Evolutionary conservation across 2,888 invertebrate species (phyloP), one percentile per base, ranked within the genome.

Genomic region (Phasia obesa): DNA sequence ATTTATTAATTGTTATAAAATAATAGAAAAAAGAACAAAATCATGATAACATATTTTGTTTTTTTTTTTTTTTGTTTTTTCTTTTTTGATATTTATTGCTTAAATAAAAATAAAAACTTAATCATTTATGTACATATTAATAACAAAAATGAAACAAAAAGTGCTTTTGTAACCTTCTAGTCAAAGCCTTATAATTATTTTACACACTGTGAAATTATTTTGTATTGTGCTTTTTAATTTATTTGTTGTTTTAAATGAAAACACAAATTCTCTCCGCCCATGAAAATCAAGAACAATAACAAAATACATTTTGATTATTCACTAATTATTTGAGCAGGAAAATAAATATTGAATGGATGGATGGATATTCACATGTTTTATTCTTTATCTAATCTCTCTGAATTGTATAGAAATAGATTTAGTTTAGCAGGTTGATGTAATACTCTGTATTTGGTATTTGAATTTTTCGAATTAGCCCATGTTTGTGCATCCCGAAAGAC

Each of bases 1-100:
- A 60, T 67, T 67, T 53, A 67, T 67, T 59, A 79, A 67, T 73
- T 73, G 73, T 73, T 73, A 79, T 62, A 21, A 64, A 64, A 35
- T 9, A 15, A 13, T 13, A 35, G 0, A 31, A 55, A 35, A 44
- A 47, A 11, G 23, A n/a, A 47, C 5, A 75, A 17, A n/a, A 49
- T 62, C 13, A 38, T 19, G 55, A 47, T 55, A 49, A 57, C 17
- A 67, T 21, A 0, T 21, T 21, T 21, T 31, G 27, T n/a, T n/a
- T n/a, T n/a, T n/a, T n/a, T n/a, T n/a, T n/a, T n/a, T n/a, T n/a
- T n/a, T n/a, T n/a, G n/a, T n/a, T n/a, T n/a, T n/a, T n/a, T n/a
- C n/a, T n/a, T n/a, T 73, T 51, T 38, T 27, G n/a, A 74, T 47
- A 17, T 27, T 71, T 53, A 31, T 55, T 38, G 38, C 9, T 44